These are phyloP conservation scores for Andrena dorsata DNA, from an alignment of 2,888 invertebrate species.

Conservation along the genomic window DNA sequence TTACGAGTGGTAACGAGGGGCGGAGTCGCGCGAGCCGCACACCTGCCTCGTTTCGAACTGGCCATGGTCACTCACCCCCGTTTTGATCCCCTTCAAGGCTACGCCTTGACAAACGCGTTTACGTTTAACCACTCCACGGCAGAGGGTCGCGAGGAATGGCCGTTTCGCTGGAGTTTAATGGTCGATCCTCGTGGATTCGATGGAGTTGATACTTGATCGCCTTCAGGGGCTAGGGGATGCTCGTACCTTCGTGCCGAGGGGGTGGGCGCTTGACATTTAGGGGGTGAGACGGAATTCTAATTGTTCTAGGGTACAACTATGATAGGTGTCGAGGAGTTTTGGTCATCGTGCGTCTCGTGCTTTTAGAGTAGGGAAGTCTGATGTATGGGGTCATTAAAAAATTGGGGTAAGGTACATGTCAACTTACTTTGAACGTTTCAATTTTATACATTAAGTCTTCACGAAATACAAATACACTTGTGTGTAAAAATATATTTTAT, in stretches of 20 bases:
- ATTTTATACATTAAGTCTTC: too few species aligned
- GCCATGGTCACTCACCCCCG: constrained; percentile 62
- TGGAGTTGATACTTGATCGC: constrained; percentile 9
- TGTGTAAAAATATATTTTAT: too few species aligned
- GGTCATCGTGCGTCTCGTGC: neutral
- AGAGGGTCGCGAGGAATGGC: constrained; percentile 67
- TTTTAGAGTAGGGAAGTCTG: neutral
- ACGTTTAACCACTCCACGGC: constrained; percentile 55
- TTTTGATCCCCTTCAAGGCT: constrained; percentile 66
- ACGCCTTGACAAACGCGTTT: constrained; percentile 73
- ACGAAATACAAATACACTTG: too few species aligned
- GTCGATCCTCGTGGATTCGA: constrained; percentile 38
- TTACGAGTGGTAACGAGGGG: constrained; percentile 83
- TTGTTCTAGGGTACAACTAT: neutral
- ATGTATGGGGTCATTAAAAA: neutral
- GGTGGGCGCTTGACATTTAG: neutral
- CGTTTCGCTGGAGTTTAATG: constrained; percentile 59
- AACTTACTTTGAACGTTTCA: too few species aligned
- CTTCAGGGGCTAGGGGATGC: neutral
- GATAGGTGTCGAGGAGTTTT: neutral
- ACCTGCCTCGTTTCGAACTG: constrained; percentile 77
- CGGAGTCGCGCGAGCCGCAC: constrained; percentile 80
- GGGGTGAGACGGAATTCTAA: neutral
- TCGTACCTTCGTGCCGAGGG: neutral
- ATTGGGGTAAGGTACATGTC: neutral